phyloP scores from a whole-genome alignment of 1,140 invertebrate species.

The Halictus rubicundus region DNA sequence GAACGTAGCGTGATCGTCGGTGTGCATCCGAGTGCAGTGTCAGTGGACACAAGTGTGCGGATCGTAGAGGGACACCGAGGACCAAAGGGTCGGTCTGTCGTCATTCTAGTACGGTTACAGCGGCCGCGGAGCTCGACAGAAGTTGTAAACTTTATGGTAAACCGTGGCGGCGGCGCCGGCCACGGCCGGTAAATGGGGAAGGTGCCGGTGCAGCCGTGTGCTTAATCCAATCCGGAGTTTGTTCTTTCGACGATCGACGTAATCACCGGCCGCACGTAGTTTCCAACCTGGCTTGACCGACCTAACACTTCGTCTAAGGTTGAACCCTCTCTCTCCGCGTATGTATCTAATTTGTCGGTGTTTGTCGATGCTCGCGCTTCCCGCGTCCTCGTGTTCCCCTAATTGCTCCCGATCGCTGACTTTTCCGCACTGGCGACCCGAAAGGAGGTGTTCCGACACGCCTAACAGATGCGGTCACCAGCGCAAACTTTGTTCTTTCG shows the following conservation, averaged over 20 bases:
- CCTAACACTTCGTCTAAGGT: slow-evolving; percentile 65
- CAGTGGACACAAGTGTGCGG: slow-evolving; percentile 38
- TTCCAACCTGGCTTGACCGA: slow-evolving; percentile 60
- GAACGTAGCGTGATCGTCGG: slow-evolving; percentile 6
- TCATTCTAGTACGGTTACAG: slow-evolving; percentile 67
- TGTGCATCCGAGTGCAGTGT: slow-evolving; percentile 23
- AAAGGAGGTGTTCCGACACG: background rate
- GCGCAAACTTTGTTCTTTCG: too few relatives aligned
- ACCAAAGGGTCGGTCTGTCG: slow-evolving; percentile 67
- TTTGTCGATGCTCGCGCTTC: slow-evolving; percentile 55
- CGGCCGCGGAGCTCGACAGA: slow-evolving; percentile 66
- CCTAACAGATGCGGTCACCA: too few relatives aligned
- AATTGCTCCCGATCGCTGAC: slow-evolving; percentile 21
- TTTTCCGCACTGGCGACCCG: background rate
- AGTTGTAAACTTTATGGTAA: slow-evolving; percentile 77
- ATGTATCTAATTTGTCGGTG: slow-evolving; percentile 65
- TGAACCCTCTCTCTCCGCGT: slow-evolving; percentile 47
- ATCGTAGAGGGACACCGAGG: slow-evolving; percentile 58
- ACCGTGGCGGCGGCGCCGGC: slow-evolving; percentile 69
- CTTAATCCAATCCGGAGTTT: slow-evolving; percentile 77
- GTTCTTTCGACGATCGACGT: slow-evolving; percentile 77
- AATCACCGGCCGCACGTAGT: slow-evolving; percentile 73
- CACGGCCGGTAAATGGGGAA: slow-evolving; percentile 71
- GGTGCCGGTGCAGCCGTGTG: slow-evolving; percentile 63
- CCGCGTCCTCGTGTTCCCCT: slow-evolving; percentile 33